Evolutionary conservation across 2,888 invertebrate species (phyloP).

Genomic region (Tenthredo amoena): DNA sequence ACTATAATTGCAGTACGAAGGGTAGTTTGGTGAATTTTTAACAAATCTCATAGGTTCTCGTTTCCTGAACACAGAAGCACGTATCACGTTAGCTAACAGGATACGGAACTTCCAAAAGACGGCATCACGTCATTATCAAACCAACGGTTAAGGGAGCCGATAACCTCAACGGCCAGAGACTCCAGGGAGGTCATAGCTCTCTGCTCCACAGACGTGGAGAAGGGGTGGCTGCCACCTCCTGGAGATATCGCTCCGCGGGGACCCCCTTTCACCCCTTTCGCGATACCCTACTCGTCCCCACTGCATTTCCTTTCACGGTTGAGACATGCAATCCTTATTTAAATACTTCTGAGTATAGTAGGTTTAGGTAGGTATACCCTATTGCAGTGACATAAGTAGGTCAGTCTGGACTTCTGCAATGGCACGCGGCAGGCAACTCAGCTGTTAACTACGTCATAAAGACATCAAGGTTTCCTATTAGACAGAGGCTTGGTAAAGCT

Average conservation of each 20-base stretch:
- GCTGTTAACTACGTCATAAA: constrained; percentile 47
- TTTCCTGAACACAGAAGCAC: neutral
- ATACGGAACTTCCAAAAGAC: constrained; percentile 6
- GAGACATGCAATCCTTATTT: constrained; percentile 50
- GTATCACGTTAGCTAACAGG: neutral
- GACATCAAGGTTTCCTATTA: constrained; percentile 27
- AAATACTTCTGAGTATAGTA: constrained; percentile 37
- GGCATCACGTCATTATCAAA: constrained; percentile 34
- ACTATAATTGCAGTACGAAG: neutral
- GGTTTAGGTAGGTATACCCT: neutral
- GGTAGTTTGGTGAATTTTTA: neutral
- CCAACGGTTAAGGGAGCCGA: constrained; percentile 42
- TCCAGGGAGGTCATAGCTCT: constrained; percentile 53
- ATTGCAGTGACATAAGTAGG: constrained; percentile 42
- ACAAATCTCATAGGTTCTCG: neutral
- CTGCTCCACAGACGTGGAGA: constrained; percentile 44
- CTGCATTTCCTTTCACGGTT: constrained; percentile 47
- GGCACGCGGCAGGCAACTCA: constrained; percentile 16
- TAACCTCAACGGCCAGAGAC: constrained; percentile 49
- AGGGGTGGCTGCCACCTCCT: constrained; percentile 56
- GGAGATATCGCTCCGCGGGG: constrained; percentile 58
- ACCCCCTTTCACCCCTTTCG: constrained; percentile 40
- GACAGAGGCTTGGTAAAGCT: constrained; percentile 12
- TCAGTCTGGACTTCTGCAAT: constrained; percentile 37
- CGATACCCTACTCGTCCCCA: constrained; percentile 35